phyloP scores from a whole-genome alignment of 2,888 invertebrate species.

The Malthinus flaveolus region DNA sequence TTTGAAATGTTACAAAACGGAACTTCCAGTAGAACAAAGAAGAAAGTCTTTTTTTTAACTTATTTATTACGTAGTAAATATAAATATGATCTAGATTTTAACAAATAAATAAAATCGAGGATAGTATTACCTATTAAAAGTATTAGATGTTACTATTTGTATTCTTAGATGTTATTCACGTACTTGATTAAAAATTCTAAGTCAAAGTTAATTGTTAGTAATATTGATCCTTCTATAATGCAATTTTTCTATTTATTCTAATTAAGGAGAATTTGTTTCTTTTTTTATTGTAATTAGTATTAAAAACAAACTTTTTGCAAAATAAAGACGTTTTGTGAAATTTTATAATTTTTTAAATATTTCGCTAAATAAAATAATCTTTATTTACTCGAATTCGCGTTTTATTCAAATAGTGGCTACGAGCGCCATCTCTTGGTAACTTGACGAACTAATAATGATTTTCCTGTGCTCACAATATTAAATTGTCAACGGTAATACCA shows the following conservation, averaged over 20 bases:
- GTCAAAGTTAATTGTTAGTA: slow-evolving; percentile 7
- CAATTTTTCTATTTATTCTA: slow-evolving; percentile 6
- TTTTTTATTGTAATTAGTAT: background rate
- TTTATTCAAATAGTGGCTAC: no score
- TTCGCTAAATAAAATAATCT: no score
- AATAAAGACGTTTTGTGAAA: no score
- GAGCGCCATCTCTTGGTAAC: no score
- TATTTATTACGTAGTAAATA: slow-evolving; percentile 15
- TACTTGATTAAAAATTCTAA: slow-evolving; percentile 7
- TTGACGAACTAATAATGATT: no score
- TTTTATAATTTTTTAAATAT: no score
- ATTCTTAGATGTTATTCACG: slow-evolving; percentile 9
- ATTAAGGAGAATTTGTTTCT: slow-evolving; percentile 2
- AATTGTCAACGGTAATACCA: no score
- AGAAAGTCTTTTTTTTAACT: slow-evolving; percentile 2
- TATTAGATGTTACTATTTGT: slow-evolving; percentile 12
- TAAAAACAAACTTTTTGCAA: no score
- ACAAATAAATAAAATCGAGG: background rate
- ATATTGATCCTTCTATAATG: background rate
- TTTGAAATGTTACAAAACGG: no score
- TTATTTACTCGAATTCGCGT: no score
- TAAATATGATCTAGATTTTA: slow-evolving; percentile 3
- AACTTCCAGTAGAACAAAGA: no score
- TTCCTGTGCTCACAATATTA: no score
- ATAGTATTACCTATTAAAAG: slow-evolving; percentile 12